phyloP scores from a whole-genome alignment of 2,797 vertebrate genomes.

The Otolemur crassicaudatus region DNA sequence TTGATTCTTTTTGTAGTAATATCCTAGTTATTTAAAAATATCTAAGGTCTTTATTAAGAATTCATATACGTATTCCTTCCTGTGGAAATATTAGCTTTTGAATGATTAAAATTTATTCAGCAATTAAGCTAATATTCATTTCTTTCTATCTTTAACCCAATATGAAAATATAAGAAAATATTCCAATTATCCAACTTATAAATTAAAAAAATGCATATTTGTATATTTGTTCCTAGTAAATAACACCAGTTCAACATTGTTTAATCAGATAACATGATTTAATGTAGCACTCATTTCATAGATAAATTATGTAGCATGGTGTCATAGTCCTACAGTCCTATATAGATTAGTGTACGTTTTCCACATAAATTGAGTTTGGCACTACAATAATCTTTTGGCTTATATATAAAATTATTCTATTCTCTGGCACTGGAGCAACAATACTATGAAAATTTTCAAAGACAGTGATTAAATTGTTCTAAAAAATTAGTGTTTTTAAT shows the following conservation, averaged over 20 bases:
- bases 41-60: background rate
- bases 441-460: background rate
- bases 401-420: background rate
- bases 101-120: constrained; percentile 25
- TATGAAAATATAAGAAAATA: background rate
- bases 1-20: constrained; percentile 22
- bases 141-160: constrained; percentile 38
- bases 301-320: background rate
- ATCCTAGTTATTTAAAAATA: constrained; percentile 37
- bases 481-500: background rate
- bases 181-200: background rate
- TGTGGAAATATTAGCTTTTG: background rate
- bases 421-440: background rate
- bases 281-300: background rate
- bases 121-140: background rate
- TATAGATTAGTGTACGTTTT: background rate
- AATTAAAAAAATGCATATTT: background rate
- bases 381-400: background rate
- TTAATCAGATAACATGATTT: background rate
- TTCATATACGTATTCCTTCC: background rate
- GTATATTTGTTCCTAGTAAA: background rate
- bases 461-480: background rate
- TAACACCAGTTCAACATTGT: background rate
- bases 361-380: background rate
- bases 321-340: background rate